phyloP scores from a whole-genome alignment of 1,140 invertebrate species.

The Adelges cooleyi region DNA sequence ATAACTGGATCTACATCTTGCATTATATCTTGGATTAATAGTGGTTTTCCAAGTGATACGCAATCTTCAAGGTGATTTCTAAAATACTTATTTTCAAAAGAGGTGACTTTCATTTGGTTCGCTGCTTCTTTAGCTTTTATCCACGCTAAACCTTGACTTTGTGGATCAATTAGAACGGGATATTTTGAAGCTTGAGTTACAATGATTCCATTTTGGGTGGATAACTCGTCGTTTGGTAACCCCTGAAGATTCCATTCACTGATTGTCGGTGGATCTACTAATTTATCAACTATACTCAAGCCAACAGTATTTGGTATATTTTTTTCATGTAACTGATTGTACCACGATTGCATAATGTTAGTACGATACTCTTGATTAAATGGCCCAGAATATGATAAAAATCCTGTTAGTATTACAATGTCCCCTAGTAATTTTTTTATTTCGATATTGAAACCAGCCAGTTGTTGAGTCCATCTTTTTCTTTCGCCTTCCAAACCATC shows the following conservation, averaged over 20 bases:
- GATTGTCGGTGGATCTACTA: conserved; percentile 74
- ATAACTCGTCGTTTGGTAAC: conserved; percentile 76
- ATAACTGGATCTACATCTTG: conserved; percentile 76
- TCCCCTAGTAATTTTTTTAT: conserved; percentile 76
- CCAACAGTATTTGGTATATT: conserved; percentile 64
- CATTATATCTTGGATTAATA: conserved; percentile 69
- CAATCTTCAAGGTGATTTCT: conserved; percentile 71
- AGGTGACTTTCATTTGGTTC: conserved; percentile 65
- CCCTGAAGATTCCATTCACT: conserved; percentile 28
- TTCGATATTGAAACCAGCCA: conserved; percentile 57
- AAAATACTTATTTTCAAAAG: conserved; percentile 69
- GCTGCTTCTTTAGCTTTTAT: conserved; percentile 79
- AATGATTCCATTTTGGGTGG: conserved; percentile 83
- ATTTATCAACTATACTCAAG: conserved; percentile 58
- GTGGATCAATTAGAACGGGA: conserved; percentile 86
- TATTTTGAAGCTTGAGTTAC: conserved; percentile 64
- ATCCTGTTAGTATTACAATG: conserved; percentile 72
- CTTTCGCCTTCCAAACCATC: conserved; percentile 82
- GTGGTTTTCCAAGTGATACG: conserved; percentile 70
- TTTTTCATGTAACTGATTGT: conserved; percentile 47
- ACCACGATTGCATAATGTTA: conserved; percentile 51
- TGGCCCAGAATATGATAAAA: conserved; percentile 78
- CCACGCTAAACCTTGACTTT: conserved; percentile 86
- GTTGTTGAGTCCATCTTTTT: conserved; percentile 66
- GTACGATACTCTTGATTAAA: conserved; percentile 43